Evolutionary conservation across 2,888 invertebrate genomes (phyloP).

Genomic region (Drosophila birchii): DNA sequence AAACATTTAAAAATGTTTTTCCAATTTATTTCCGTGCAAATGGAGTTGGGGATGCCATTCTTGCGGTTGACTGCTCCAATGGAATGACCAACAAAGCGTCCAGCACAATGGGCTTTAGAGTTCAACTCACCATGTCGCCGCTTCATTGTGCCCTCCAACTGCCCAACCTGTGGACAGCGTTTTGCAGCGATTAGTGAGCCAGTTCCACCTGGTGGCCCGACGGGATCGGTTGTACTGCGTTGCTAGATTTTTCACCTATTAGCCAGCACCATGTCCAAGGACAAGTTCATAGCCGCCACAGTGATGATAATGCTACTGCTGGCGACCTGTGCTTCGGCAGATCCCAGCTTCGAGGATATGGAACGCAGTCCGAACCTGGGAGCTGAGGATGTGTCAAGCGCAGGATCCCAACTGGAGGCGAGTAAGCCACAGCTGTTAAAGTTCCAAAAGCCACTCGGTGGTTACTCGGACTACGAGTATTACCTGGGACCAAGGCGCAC

Average conservation of each 20-base stretch:
- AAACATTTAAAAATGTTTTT: accelerated
- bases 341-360: slow-evolving; percentile 21
- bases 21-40: slow-evolving; percentile 3
- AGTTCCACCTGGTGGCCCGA: slow-evolving; percentile 45
- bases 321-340: not conserved
- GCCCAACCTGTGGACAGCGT: slow-evolving; percentile 42
- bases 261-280: slow-evolving; percentile 18
- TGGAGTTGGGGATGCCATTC: slow-evolving; percentile 36
- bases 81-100: slow-evolving; percentile 35
- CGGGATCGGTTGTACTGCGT: slow-evolving; percentile 42
- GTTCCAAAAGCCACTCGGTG: slow-evolving; percentile 61
- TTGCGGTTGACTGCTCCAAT: slow-evolving; percentile 62
- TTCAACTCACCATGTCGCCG: slow-evolving; percentile 74
- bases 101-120: slow-evolving; percentile 65
- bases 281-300: not conserved
- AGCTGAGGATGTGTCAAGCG: slow-evolving; percentile 56
- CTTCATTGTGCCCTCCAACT: slow-evolving; percentile 51
- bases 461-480: slow-evolving; percentile 86
- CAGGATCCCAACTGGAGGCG: slow-evolving; percentile 50
- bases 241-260: not conserved
- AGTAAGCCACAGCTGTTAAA: slow-evolving; percentile 55
- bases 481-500: slow-evolving; percentile 80
- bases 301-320: not conserved
- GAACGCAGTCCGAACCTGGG: slow-evolving; percentile 48
- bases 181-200: slow-evolving; percentile 24